phyloP scores from a whole-genome alignment of 2,888 invertebrate genomes.

The Thecocarcelia acutangulata region DNA sequence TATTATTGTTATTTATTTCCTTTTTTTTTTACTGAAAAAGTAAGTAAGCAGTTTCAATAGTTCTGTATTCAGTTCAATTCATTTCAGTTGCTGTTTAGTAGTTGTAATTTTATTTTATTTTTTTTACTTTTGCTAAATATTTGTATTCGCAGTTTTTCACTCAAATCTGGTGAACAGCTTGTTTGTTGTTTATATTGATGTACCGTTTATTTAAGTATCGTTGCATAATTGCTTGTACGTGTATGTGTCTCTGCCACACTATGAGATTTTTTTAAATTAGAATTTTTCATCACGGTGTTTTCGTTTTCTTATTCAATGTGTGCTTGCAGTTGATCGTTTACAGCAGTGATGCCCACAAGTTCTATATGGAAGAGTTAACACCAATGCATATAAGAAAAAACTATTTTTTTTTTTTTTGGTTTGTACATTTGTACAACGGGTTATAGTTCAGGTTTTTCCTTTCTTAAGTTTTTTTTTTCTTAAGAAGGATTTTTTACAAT shows the following conservation, averaged over 20 bases:
- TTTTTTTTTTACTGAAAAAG: not conserved
- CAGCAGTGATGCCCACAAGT: no score
- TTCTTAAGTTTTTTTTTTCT: no score
- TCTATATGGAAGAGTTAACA: no score
- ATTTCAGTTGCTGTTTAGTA: slow-evolving; percentile 29
- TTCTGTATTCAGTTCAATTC: slow-evolving; percentile 29
- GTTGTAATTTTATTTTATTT: slow-evolving; percentile 11
- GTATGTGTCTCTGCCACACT: not conserved
- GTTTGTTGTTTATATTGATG: not conserved
- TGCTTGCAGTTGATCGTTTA: not conserved
- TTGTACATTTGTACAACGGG: no score
- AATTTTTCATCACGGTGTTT: not conserved
- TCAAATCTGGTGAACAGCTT: slow-evolving; percentile 19
- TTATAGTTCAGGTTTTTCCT: no score
- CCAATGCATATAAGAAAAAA: no score
- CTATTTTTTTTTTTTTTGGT: no score
- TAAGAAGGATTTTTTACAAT: no score
- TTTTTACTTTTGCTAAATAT: not conserved
- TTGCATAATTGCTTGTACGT: not conserved
- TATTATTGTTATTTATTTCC: slow-evolving; percentile 25
- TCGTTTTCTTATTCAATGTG: slow-evolving; percentile 5
- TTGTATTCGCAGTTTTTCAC: slow-evolving; percentile 22
- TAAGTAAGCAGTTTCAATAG: slow-evolving; percentile 24
- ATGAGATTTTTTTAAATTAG: slow-evolving; percentile 18
- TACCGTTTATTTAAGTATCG: slow-evolving; percentile 10